Evolutionary conservation across 30 jellyfish, hydroid and myxozoan genomes (phyloP).

Genomic region (Sanderia malayensis): DNA sequence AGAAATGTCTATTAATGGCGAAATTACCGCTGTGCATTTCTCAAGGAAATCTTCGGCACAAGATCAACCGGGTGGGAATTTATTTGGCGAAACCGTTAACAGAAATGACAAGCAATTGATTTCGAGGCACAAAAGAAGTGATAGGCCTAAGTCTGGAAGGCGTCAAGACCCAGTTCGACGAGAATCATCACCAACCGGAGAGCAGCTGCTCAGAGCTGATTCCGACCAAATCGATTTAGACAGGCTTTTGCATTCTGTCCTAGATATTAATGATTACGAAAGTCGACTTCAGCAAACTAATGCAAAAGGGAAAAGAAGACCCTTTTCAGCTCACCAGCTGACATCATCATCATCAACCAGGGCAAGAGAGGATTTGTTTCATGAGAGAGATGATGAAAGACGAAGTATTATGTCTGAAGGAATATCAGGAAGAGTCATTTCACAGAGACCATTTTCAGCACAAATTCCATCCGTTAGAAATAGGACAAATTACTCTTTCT

Average conservation of each 20-base stretch:
- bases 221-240: slow-evolving; percentile 78
- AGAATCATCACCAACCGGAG: slow-evolving; percentile 4
- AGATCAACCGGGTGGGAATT: neutral
- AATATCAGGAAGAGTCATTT: neutral
- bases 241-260: slow-evolving; percentile 65
- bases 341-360: neutral
- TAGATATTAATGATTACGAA: slow-evolving; percentile 48
- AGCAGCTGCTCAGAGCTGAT: slow-evolving; percentile 63
- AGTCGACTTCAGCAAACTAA: neutral
- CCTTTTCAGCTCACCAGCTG: slow-evolving; percentile 50
- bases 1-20: slow-evolving; percentile 59
- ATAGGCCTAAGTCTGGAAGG: slow-evolving; percentile 27
- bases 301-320: slow-evolving; percentile 34
- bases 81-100: neutral
- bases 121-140: neutral
- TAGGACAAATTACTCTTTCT: slow-evolving; percentile 73
- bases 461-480: slow-evolving; percentile 7
- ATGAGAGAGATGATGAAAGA: slow-evolving; percentile 22
- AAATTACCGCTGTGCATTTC: slow-evolving; percentile 48
- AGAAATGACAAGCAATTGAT: slow-evolving; percentile 4
- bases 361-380: neutral
- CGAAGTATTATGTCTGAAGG: slow-evolving; percentile 23
- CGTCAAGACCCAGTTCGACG: slow-evolving; percentile 27
- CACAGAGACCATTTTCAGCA: slow-evolving; percentile 60
- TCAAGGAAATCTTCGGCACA: slow-evolving; percentile 42